Base-by-base conservation (phyloP, 2,888 invertebrate genomes). In the Papilio gigon region DNA sequence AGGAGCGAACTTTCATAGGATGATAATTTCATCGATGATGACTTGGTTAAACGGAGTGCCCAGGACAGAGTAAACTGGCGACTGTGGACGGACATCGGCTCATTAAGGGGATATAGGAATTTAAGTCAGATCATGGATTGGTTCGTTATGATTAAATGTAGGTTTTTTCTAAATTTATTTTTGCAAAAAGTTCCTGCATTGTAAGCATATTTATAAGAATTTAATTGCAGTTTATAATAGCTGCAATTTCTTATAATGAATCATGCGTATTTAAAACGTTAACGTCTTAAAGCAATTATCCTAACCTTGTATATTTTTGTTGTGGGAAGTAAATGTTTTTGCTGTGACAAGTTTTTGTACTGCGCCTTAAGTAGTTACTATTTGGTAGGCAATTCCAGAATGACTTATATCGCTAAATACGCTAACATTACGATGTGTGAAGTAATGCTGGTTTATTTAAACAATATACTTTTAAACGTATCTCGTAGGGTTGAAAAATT, bases 261-360 rank as follows among this genome's bases (percentile, higher is more conserved):
- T 20, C n/a, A 44, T 20, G 11, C 8, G 47, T 62, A 33, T 47
- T 40, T 8, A 35, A 22, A 65, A 40, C 11, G 17, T 35, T 58
- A 65, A 61, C 53, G 47, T 4, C 17, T 40, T 37, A 30, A 27
- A 53, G 12, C 61, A 50, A 66, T 61, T 67, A 67, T 20, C 37
- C 9, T 50, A 27, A 27, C 61, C 67, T 67, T 67, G 61, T 33
- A 58, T 12, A 37, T 61, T 61, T 67, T 66, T 47, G 42, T 67
- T 50, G 60, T 50, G 35, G 20, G 25, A 27, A 50, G 50, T 50
- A 67, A 67, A 67, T 53, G 67, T 61, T 56, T 56, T 53, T 50
- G 40, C 33, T 25, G 40, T 61, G 61, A 50, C 67, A 67, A 42
- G 61, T 67, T 67, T 66, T 67, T 61, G 40, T 22, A n/a, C 25